These are phyloP conservation scores for Zeuzera pyrina DNA, from an alignment of 2,888 invertebrate species.

Conservation along the genomic window DNA sequence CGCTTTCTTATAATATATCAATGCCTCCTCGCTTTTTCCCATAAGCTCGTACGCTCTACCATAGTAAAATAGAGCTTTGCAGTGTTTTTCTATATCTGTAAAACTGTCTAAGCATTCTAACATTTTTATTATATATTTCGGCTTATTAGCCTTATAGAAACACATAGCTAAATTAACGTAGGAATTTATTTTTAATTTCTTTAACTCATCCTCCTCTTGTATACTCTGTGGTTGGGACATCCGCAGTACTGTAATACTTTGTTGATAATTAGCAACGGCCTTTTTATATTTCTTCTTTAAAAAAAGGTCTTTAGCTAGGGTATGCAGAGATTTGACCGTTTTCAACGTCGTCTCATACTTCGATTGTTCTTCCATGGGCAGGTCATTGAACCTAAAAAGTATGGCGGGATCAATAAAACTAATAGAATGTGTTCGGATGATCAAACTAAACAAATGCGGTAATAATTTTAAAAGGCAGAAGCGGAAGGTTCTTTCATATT, in stretches of 20 bases:
- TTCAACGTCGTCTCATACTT: conserved; percentile 40
- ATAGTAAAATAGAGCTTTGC: conserved; percentile 51
- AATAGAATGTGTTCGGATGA: no score
- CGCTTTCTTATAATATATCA: conserved; percentile 47
- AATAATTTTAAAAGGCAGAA: no score
- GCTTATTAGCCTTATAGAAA: conserved; percentile 47
- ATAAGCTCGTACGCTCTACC: conserved; percentile 42
- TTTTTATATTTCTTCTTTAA: conserved; percentile 29
- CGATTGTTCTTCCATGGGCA: conserved; percentile 45
- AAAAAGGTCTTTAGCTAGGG: conserved; percentile 39
- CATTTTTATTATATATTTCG: conserved; percentile 45
- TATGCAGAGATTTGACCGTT: conserved; percentile 42
- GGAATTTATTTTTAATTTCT: conserved; percentile 34
- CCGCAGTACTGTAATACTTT: conserved; percentile 37
- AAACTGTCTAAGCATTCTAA: conserved; percentile 42
- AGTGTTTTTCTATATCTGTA: conserved; percentile 40
- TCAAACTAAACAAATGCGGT: no score
- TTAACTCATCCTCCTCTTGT: conserved; percentile 30
- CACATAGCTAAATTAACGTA: conserved; percentile 54
- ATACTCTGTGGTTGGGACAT: conserved; percentile 31
- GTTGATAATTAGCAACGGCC: conserved; percentile 46
- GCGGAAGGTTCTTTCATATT: no score
- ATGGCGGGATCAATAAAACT: no score
- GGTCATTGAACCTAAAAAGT: conserved; percentile 46
- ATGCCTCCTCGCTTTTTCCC: conserved; percentile 38